These are phyloP conservation scores for Choristoneura rosaceana DNA, from an alignment of 2,888 invertebrate genomes.

Conservation along the genomic window DNA sequence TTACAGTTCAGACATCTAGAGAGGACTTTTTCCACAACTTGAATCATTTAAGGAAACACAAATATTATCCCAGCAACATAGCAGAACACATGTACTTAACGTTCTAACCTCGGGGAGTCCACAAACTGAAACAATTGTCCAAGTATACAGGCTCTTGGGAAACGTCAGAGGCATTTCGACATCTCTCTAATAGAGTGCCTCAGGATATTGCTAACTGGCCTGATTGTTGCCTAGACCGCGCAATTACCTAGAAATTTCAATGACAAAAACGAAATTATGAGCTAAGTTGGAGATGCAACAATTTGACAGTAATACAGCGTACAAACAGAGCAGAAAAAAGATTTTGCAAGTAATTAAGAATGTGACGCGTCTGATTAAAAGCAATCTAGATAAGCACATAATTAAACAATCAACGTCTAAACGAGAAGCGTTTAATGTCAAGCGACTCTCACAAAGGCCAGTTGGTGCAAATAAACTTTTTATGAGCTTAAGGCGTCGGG, in stretches of 20 bases:
- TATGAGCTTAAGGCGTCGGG: not conserved
- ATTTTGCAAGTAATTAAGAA: not conserved
- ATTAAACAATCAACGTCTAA: not conserved
- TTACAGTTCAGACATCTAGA: not conserved
- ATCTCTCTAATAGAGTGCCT: slow-evolving; percentile 14
- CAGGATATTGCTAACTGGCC: slow-evolving; percentile 18
- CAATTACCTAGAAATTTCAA: slow-evolving; percentile 15
- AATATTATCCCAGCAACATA: slow-evolving; percentile 1
- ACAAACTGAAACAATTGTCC: slow-evolving; percentile 10
- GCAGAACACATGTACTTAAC: slow-evolving; percentile 1
- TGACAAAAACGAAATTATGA: slow-evolving; percentile 3
- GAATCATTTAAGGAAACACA: slow-evolving; percentile 5
- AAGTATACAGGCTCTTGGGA: slow-evolving; percentile 11
- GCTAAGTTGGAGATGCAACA: not conserved
- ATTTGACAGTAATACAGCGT: not conserved
- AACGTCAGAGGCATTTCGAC: slow-evolving; percentile 21
- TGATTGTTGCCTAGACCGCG: slow-evolving; percentile 26
- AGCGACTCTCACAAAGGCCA: not conserved
- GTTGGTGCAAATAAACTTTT: not conserved
- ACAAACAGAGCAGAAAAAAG: not conserved
- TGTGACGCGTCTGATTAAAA: not conserved
- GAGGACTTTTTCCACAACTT: slow-evolving; percentile 6
- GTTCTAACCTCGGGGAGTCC: not conserved
- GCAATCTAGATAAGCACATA: slow-evolving; percentile 7
- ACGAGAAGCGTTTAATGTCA: not conserved